Evolutionary conservation across 2,797 vertebrate species (phyloP).

Genomic region (Atherinosoma microstoma): DNA sequence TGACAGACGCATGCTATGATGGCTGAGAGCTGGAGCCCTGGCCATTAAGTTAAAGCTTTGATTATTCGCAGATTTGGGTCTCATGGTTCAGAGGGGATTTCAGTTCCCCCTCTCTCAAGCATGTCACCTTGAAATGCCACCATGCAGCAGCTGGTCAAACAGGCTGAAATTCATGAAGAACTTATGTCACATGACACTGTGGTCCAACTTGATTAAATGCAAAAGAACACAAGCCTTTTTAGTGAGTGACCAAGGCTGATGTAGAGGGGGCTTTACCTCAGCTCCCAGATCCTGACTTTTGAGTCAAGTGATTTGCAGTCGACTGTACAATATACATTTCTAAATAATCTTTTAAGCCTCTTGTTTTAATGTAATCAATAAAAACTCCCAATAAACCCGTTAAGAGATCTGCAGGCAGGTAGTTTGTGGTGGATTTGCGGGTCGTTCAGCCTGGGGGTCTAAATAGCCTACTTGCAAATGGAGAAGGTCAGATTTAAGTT

Average conservation of each 20-base stretch:
- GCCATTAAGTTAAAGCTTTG: slow-evolving; percentile 52
- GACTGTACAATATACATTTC: slow-evolving; percentile 70
- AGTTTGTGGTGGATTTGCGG: slow-evolving; percentile 40
- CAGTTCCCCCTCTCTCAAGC: not conserved
- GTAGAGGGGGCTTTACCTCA: not conserved
- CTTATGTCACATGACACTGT: slow-evolving; percentile 43
- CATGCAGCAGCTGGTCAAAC: slow-evolving; percentile 18
- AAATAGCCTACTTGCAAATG: slow-evolving; percentile 53
- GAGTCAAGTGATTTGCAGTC: slow-evolving; percentile 68
- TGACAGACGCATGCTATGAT: slow-evolving; percentile 39
- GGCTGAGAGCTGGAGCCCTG: slow-evolving; percentile 36
- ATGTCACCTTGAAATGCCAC: slow-evolving; percentile 48
- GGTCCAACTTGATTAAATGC: slow-evolving; percentile 49
- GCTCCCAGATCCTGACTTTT: slow-evolving; percentile 50
- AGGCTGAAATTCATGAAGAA: slow-evolving; percentile 12
- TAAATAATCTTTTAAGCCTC: slow-evolving; percentile 81
- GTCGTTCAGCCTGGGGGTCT: slow-evolving; percentile 16
- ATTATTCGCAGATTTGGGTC: slow-evolving; percentile 32
- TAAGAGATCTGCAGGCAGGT: slow-evolving; percentile 31
- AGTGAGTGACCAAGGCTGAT: slow-evolving; percentile 3
- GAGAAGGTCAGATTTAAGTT: slow-evolving; percentile 7
- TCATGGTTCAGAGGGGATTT: slow-evolving; percentile 19
- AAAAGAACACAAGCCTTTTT: slow-evolving; percentile 48
- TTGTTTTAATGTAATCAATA: slow-evolving; percentile 83
- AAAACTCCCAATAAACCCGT: slow-evolving; percentile 56